Conservation (phyloP, 2,113 vertebrate species). For the Daboia siamensis region DNA sequence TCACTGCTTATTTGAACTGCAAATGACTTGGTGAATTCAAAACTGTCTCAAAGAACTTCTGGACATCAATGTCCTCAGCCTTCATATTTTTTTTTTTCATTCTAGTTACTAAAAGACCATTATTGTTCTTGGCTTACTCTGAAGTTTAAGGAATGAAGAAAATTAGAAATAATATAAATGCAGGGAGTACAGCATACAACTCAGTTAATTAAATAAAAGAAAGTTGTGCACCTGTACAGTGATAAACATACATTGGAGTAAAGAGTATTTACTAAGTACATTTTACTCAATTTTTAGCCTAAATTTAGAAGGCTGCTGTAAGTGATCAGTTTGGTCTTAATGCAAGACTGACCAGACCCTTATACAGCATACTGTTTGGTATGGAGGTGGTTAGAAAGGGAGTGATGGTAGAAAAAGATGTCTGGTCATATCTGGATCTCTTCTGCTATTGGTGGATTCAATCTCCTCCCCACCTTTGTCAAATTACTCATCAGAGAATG, state of each 20-base stretch:
- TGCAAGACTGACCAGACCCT: neutral
- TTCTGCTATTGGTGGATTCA: neutral
- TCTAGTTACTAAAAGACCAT: neutral
- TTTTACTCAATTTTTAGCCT: neutral
- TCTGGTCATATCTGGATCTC: neutral
- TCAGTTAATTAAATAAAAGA: neutral
- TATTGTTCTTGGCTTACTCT: neutral
- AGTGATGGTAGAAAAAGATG: neutral
- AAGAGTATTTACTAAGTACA: too few relatives aligned
- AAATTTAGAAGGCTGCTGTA: neutral
- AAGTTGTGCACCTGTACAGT: neutral
- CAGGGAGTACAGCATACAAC: neutral
- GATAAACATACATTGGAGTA: neutral
- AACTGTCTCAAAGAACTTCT: neutral
- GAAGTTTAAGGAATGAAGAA: neutral
- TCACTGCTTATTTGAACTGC: neutral
- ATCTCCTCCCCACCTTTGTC: neutral
- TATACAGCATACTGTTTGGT: neutral
- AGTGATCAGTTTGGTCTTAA: neutral
- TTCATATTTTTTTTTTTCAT: neutral
- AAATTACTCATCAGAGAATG: neutral
- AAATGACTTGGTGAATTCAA: neutral
- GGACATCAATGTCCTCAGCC: neutral
- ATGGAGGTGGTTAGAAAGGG: neutral
- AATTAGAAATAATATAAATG: neutral